These are phyloP conservation scores for Oryctolagus cuniculus DNA, from an alignment of 2,113 vertebrate species.

Conservation along the genomic window mOryCun1.1 NC_091444.1:13891001-13891500, in stretches of 20 bases:
- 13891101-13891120: slow-evolving; percentile 48
- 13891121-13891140: slow-evolving; percentile 67
- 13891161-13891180: slow-evolving; percentile 41
- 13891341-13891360: slow-evolving; percentile 95
- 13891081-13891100: background rate
- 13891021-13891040: background rate
- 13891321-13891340: slow-evolving; percentile 96
- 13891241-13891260: slow-evolving; percentile 91
- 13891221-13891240: slow-evolving; percentile 91
- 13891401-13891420: slow-evolving; percentile 95
- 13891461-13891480: slow-evolving; percentile 88
- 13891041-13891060: slow-evolving; percentile 49
- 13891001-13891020: slow-evolving; percentile 34
- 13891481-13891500: slow-evolving; percentile 86
- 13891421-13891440: slow-evolving; percentile 94
- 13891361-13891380: slow-evolving; percentile 95
- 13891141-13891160: slow-evolving; percentile 66
- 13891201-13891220: slow-evolving; percentile 73
- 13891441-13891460: slow-evolving; percentile 88
- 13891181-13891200: slow-evolving; percentile 70
- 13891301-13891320: slow-evolving; percentile 95
- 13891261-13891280: slow-evolving; percentile 63
- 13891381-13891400: slow-evolving; percentile 94
- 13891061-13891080: slow-evolving; percentile 16
- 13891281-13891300: slow-evolving; percentile 50